Evolutionary conservation across 2,113 vertebrate species (phyloP).

Genomic region (Megaptera novaeangliae): DNA sequence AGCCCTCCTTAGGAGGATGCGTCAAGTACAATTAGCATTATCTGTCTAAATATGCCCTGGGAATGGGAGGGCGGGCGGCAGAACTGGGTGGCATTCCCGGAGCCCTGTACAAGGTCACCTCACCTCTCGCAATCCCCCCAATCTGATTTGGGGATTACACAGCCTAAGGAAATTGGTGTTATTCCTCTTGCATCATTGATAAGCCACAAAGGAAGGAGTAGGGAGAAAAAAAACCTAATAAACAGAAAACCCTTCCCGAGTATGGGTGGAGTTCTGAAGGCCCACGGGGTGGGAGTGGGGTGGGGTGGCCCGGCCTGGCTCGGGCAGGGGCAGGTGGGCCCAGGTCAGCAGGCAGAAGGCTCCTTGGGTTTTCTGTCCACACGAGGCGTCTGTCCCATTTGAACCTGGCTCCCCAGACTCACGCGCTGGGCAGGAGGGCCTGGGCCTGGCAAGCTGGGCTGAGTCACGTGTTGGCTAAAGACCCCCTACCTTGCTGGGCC

Average conservation of each 20-base stretch:
- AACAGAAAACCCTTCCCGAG: background rate
- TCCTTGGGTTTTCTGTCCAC: background rate
- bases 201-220: conserved; percentile 83
- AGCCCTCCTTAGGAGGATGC: conserved; percentile 84
- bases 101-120: conserved; percentile 89
- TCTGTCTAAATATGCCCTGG: conserved; percentile 87
- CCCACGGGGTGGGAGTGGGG: rapidly evolving
- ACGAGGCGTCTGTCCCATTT: background rate
- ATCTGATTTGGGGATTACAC: conserved; percentile 93
- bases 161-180: conserved; percentile 89
- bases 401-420: background rate
- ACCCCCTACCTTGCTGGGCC: rapidly evolving
- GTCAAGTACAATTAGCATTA: conserved; percentile 88
- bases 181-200: conserved; percentile 88
- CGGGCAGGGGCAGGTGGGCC: background rate
- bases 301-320: background rate
- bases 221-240: conserved; percentile 58
- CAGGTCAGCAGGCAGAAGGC: background rate
- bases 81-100: conserved; percentile 85
- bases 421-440: background rate
- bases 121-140: conserved; percentile 87
- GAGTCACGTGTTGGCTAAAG: background rate
- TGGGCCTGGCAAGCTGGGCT: background rate
- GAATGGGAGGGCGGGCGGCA: conserved; percentile 76
- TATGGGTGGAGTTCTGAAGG: background rate